These are phyloP conservation scores for Cosmorhoe ocellata DNA, from an alignment of 2,888 invertebrate genomes.

Conservation along the genomic window DNA sequence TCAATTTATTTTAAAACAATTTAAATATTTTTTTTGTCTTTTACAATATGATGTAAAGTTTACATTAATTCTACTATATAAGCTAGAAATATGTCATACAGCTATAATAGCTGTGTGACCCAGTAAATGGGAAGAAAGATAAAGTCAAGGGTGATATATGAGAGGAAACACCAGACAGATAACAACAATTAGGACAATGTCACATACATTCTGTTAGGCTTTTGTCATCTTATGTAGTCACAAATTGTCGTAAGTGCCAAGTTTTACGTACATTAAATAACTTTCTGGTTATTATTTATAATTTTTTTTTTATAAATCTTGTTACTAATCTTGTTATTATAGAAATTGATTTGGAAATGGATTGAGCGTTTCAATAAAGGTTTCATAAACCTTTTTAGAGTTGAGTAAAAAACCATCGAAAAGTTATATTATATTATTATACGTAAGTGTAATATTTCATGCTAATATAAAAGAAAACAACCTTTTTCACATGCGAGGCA, in stretches of 20 bases:
- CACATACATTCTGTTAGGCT: slow-evolving; percentile 15
- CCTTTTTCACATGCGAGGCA: slow-evolving; percentile 20
- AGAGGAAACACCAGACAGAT: slow-evolving; percentile 21
- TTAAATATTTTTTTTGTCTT: too few relatives aligned
- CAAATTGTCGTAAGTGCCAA: not conserved
- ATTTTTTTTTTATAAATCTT: too few relatives aligned
- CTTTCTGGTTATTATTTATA: too few relatives aligned
- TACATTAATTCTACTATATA: too few relatives aligned
- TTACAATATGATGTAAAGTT: too few relatives aligned
- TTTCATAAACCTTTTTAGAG: too few relatives aligned
- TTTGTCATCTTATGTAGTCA: not conserved
- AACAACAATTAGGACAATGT: slow-evolving; percentile 25
- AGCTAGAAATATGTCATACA: too few relatives aligned
- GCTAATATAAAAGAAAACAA: slow-evolving; percentile 1
- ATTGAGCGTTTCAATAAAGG: too few relatives aligned
- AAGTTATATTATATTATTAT: not conserved
- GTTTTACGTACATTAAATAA: not conserved
- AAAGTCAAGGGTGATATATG: slow-evolving; percentile 24
- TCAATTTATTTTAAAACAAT: too few relatives aligned
- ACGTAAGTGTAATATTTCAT: not conserved
- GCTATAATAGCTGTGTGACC: not conserved
- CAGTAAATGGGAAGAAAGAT: slow-evolving; percentile 17
- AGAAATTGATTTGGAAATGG: too few relatives aligned
- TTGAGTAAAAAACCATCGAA: too few relatives aligned
- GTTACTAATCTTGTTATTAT: too few relatives aligned